A percentile compares a stretch with the other conserved stretches of the same genome.
Evolutionary conservation across 2,888 invertebrate genomes (phyloP).

Genomic region (Rhopalosiphum nymphaeae): DNA sequence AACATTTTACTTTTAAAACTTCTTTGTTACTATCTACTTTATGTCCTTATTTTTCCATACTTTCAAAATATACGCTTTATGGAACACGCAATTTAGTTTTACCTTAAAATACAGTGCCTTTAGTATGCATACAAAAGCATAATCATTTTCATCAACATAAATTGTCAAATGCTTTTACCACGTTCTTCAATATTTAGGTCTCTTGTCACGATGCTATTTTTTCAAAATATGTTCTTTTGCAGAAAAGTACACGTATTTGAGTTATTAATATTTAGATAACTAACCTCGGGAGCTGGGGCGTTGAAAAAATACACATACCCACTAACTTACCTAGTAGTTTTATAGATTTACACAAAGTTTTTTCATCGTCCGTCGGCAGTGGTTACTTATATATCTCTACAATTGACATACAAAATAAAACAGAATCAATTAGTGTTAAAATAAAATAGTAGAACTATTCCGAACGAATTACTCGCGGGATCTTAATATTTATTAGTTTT

Average conservation of each 20-base stretch:
- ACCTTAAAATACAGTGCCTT: conserved; percentile 40
- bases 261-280: conserved; percentile 28
- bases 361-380: not conserved
- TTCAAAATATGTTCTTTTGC: conserved; percentile 5
- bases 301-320: not conserved
- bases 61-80: conserved; percentile 33
- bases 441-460: not conserved
- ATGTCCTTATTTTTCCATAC: not conserved
- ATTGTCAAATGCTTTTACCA: conserved; percentile 55
- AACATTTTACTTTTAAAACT: conserved; percentile 41
- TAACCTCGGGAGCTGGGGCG: not conserved
- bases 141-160: conserved; percentile 41
- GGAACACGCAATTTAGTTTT: conserved; percentile 30
- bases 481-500: conserved; percentile 6
- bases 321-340: not conserved
- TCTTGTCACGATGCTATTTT: not conserved
- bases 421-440: not conserved
- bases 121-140: not conserved
- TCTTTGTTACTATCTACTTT: conserved; percentile 28
- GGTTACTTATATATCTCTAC: not conserved
- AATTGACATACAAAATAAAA: not conserved
- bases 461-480: not conserved
- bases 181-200: conserved; percentile 35
- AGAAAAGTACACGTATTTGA: not conserved
- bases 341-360: not conserved